Percentiles rank a stretch among this genome's conserved stretches.
Conservation (phyloP, 2,113 vertebrate genomes). For the Galeopterus variegatus region DNA sequence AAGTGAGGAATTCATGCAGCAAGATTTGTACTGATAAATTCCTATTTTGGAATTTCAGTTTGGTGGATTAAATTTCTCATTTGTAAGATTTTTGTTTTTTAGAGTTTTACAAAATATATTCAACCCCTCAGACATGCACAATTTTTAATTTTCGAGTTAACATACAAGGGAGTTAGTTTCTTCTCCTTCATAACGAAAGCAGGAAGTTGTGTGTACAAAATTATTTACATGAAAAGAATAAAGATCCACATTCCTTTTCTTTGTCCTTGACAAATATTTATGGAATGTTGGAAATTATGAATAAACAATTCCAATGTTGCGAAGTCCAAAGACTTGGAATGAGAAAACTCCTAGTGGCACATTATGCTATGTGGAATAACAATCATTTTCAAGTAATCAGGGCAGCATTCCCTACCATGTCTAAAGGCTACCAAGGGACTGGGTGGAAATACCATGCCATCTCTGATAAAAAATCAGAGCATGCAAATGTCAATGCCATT, state of each 20-base stretch:
- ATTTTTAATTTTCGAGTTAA: not conserved
- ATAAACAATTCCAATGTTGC: slow-evolving; percentile 45
- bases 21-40: not conserved
- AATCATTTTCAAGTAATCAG: not conserved
- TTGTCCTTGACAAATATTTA: slow-evolving; percentile 58
- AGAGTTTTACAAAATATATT: slow-evolving; percentile 77
- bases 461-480: not conserved
- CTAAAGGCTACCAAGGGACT: not conserved
- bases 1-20: not conserved
- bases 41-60: not conserved
- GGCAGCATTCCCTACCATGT: not conserved
- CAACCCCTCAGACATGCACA: slow-evolving; percentile 55
- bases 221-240: slow-evolving; percentile 59
- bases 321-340: slow-evolving; percentile 62
- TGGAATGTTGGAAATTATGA: slow-evolving; percentile 58
- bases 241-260: slow-evolving; percentile 41
- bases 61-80: not conserved
- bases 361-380: not conserved
- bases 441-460: not conserved
- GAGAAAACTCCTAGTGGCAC: not conserved
- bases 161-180: slow-evolving; percentile 25
- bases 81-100: too few relatives aligned
- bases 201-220: slow-evolving; percentile 51
- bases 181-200: slow-evolving; percentile 43
- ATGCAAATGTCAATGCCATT: not conserved